Percentiles rank a stretch among this genome's conserved stretches.
Evolutionary conservation across 1,140 invertebrate genomes (phyloP).

Genomic region (Trichoplusia ni): DNA sequence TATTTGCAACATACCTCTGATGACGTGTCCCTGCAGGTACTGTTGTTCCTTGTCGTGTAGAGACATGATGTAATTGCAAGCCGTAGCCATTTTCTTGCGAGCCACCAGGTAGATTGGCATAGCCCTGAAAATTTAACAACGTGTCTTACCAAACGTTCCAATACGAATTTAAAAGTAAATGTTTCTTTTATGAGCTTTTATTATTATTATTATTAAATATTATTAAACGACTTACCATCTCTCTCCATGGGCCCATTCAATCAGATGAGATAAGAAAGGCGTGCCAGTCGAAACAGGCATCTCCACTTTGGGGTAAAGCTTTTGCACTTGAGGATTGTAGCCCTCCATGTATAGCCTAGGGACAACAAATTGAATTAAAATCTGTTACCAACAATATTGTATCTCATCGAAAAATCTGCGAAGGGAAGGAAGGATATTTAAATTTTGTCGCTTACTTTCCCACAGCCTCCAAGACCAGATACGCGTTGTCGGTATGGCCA

Average conservation of each 20-base stretch:
- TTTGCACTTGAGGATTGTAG: slow-evolving; percentile 82
- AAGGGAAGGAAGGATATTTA: neutral
- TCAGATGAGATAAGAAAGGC: slow-evolving; percentile 85
- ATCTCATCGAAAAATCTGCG: no score
- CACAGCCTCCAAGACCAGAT: slow-evolving; percentile 85
- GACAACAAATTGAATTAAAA: slow-evolving; percentile 2
- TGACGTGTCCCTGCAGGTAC: slow-evolving; percentile 35
- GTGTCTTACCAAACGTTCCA: no score
- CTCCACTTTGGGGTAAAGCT: slow-evolving; percentile 84
- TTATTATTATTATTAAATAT: no score
- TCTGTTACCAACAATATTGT: neutral
- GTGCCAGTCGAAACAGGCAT: slow-evolving; percentile 88
- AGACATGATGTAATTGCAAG: slow-evolving; percentile 30
- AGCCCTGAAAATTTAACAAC: slow-evolving; percentile 8
- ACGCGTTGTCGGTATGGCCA: slow-evolving; percentile 85
- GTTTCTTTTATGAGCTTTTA: no score
- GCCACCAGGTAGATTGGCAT: slow-evolving; percentile 3
- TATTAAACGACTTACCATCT: slow-evolving; percentile 59
- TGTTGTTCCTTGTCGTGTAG: slow-evolving; percentile 40
- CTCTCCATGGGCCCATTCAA: slow-evolving; percentile 87
- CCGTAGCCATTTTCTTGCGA: slow-evolving; percentile 35
- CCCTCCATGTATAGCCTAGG: slow-evolving; percentile 85
- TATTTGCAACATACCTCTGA: slow-evolving; percentile 43
- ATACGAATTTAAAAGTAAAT: no score
- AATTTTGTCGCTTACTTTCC: slow-evolving; percentile 83